Conservation (phyloP, 2,113 vertebrate genomes). For the Corythornis cristatus region DNA sequence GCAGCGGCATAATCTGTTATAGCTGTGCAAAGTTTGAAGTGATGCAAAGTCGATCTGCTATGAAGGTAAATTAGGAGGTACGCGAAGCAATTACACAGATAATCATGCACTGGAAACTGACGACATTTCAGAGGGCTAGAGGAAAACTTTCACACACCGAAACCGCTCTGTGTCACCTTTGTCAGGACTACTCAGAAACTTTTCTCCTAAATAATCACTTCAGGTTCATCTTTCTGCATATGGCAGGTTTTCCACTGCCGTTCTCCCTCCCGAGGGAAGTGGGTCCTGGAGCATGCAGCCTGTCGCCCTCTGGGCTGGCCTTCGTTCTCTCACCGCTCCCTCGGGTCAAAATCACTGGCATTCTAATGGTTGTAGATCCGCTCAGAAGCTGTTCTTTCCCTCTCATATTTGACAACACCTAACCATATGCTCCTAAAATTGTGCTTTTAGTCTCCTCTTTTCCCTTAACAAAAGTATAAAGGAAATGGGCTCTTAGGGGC, state of each 20-base stretch:
- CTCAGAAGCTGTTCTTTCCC: neutral
- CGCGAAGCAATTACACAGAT: conserved; percentile 17
- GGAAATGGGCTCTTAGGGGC: neutral
- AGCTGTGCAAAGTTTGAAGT: conserved; percentile 53
- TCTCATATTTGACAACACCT: conserved; percentile 31
- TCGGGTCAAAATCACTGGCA: neutral
- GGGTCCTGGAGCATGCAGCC: neutral
- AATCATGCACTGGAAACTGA: neutral
- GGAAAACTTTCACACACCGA: neutral
- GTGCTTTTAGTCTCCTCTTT: neutral
- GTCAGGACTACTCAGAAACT: neutral
- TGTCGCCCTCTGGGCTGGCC: neutral
- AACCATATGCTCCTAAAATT: neutral
- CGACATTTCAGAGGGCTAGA: neutral
- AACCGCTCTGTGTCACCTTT: conserved; percentile 9
- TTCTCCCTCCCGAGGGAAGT: neutral
- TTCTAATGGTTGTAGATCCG: conserved; percentile 18
- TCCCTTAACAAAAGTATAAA: neutral
- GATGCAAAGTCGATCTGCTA: conserved; percentile 1
- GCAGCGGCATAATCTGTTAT: conserved; percentile 25
- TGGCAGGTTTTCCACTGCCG: neutral
- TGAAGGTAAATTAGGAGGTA: conserved; percentile 24
- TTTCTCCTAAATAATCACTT: neutral
- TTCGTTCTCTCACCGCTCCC: neutral
- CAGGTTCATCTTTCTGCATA: neutral